Evolutionary conservation across 1,140 invertebrate genomes (phyloP), one percentile per base, ranked within the genome.

Genomic region (Dendrolimus punctatus): DNA sequence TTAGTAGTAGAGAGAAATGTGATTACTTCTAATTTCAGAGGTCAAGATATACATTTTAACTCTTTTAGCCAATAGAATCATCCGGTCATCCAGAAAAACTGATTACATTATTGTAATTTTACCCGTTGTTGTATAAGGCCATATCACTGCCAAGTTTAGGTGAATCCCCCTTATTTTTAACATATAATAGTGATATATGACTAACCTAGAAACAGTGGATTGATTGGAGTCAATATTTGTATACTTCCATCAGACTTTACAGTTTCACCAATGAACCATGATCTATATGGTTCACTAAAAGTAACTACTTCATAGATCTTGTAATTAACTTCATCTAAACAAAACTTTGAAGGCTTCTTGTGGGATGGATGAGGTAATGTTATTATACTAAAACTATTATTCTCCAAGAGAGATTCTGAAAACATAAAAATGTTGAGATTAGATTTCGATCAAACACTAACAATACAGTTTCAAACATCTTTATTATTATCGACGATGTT

Each of bases 191-290:
- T 23, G 23, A 23, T 23, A 23, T 66, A 56, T 82, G 46, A 60
- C 64, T 72, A 75, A 90, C 89, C 87, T 73, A 94, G 80, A 78
- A 94, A 93, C 52, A 94, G 88, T 39, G 92, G 90, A 86, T 95
- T 93, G 43, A 94, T 85, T 4, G 92, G 92, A 41, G 92, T 92
- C 8, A 91, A 91, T 42, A 94, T 80, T 55, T 93, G 89, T 65
- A 93, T 88, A 71, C 91, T 93, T 37, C 93, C 93, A 87, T 94
- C 92, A 46, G 92, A 93, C 77, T 92, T 93, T 0, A 94, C 91
- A 66, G 90, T 89, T 52, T 92, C 66, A 46, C 60, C 65, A 40
- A 75, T 60, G 57, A 75, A 58, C 56, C 56, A 62, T 7, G 56
- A 58, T 8, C 74, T 51, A 46, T 73, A 61, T 49, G 66, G 68